Evolutionary conservation across 2,113 vertebrate genomes (phyloP).

Genomic region (Ageneiosus marmoratus): DNA sequence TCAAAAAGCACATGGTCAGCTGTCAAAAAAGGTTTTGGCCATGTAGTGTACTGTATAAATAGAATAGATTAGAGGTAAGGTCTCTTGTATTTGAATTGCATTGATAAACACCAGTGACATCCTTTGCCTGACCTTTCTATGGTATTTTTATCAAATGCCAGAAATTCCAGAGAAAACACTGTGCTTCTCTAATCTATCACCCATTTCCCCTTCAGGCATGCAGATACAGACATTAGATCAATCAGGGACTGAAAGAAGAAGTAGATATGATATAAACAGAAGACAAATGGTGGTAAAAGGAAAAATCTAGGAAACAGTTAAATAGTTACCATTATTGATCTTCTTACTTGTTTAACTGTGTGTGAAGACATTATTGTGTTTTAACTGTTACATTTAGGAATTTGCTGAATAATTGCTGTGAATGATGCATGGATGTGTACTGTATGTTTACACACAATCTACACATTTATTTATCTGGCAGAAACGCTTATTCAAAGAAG

Average conservation of each 20-base stretch:
- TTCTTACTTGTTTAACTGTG: constrained; percentile 19
- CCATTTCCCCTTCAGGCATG: neutral
- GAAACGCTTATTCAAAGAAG: neutral
- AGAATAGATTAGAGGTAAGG: too few relatives aligned
- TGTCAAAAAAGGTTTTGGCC: neutral
- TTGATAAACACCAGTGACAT: constrained; percentile 4
- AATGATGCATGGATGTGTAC: neutral
- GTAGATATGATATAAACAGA: neutral
- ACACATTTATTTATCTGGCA: neutral
- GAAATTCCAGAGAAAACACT: constrained; percentile 12
- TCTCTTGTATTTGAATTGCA: neutral
- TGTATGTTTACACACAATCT: neutral
- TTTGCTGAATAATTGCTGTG: neutral
- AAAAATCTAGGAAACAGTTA: neutral
- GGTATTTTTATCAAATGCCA: neutral
- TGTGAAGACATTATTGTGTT: neutral
- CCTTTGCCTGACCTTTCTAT: neutral
- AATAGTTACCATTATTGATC: constrained; percentile 15
- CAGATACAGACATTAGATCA: neutral
- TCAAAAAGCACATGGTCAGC: neutral
- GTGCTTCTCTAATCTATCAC: constrained; percentile 8
- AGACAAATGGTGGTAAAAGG: neutral
- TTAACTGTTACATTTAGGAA: neutral
- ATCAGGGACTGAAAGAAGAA: neutral
- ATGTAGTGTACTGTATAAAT: neutral